A percentile compares a stretch with the other conserved stretches of the same genome.
phyloP scores from a whole-genome alignment of 2,113 vertebrate genomes.

The Promerops cafer region DNA sequence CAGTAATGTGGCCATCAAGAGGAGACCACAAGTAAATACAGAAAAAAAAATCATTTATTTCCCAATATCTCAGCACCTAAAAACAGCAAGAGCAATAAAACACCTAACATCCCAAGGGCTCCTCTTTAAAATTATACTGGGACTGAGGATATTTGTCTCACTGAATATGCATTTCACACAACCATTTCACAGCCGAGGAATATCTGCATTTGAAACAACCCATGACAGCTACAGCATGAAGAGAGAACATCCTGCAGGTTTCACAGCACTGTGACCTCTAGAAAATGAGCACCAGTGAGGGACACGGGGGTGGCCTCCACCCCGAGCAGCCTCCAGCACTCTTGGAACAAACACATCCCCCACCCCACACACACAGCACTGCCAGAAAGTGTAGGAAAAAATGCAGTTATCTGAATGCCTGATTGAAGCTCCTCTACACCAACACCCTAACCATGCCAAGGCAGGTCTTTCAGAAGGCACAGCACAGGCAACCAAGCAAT shows the following conservation, averaged over 20 bases:
- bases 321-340: rapidly evolving
- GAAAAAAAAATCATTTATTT: background rate
- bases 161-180: background rate
- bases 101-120: background rate
- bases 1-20: slow-evolving; percentile 47
- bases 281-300: background rate
- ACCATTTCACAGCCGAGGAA: background rate
- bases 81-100: background rate
- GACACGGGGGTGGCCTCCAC: rapidly evolving
- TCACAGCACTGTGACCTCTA: background rate
- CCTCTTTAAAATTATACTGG: background rate
- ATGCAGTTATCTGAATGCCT: background rate
- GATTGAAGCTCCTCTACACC: background rate
- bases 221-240: background rate
- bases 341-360: background rate
- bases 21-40: slow-evolving; percentile 35
- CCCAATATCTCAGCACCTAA: background rate
- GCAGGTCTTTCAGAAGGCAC: background rate
- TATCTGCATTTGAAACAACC: background rate
- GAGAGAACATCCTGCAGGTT: background rate
- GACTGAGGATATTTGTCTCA: background rate
- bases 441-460: background rate
- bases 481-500: background rate
- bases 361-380: background rate
- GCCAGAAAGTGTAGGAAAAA: background rate